Conservation (phyloP, 2,888 invertebrate genomes). For the Agonopterix heracliana region DNA sequence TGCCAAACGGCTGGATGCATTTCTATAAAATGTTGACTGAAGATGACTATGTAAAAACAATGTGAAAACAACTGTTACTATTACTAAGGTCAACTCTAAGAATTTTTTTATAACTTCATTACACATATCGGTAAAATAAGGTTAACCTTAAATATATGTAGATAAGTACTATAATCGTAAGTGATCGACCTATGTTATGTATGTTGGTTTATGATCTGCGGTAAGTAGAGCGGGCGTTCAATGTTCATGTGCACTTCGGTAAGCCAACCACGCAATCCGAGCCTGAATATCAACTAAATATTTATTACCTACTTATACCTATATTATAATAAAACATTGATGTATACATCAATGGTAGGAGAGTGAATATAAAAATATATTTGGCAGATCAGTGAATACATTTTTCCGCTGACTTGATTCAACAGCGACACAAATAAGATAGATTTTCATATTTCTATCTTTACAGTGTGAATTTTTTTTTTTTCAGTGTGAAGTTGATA, state of each 20-base stretch:
- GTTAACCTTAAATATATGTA: neutral
- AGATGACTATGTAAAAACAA: neutral
- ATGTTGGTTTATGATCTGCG: constrained; percentile 12
- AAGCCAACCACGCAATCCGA: constrained; percentile 30
- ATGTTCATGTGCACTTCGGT: constrained; percentile 10
- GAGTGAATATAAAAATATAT: no score
- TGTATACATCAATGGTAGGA: no score
- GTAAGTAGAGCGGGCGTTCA: constrained; percentile 33
- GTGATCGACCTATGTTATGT: neutral
- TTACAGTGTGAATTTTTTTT: no score
- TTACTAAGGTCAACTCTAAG: no score
- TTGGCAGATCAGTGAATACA: no score
- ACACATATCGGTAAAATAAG: no score
- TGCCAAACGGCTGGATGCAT: neutral
- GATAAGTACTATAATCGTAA: neutral
- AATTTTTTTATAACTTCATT: no score
- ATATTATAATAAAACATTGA: constrained; percentile 9
- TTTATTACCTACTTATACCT: constrained; percentile 28
- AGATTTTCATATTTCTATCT: no score
- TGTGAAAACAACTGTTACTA: neutral
- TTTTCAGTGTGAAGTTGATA: no score
- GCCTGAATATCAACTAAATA: constrained; percentile 1
- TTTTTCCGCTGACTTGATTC: no score
- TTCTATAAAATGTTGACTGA: neutral
- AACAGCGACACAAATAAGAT: no score